Evolutionary conservation across 2,113 vertebrate species (phyloP).

Genomic region (Neopipo cinnamomea): DNA sequence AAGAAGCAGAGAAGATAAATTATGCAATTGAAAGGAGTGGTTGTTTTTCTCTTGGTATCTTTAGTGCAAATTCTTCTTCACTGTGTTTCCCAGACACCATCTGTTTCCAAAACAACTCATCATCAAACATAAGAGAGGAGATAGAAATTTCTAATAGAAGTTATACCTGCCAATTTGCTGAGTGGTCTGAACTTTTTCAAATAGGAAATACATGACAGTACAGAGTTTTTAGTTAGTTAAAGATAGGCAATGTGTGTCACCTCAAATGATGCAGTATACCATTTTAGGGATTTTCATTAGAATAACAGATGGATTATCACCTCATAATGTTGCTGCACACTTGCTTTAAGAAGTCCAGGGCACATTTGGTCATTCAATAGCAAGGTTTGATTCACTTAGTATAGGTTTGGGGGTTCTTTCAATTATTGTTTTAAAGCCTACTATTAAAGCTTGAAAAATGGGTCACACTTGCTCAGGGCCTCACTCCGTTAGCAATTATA

Average conservation of each 20-base stretch:
- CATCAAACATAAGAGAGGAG: neutral
- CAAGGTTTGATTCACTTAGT: neutral
- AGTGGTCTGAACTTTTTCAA: neutral
- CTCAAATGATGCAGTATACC: neutral
- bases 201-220: neutral
- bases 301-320: neutral
- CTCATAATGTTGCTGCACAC: neutral
- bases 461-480: neutral
- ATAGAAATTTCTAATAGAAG: neutral
- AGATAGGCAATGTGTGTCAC: neutral
- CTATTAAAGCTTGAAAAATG: neutral
- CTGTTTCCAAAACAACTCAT: constrained; percentile 20
- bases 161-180: neutral
- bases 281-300: neutral
- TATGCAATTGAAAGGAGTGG: neutral
- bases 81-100: constrained; percentile 27
- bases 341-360: neutral
- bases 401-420: neutral
- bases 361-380: neutral
- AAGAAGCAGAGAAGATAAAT: constrained; percentile 5
- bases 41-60: constrained; percentile 3
- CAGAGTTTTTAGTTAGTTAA: constrained; percentile 12
- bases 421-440: neutral
- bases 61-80: neutral
- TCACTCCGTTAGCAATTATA: neutral